Evolutionary conservation across 2,113 vertebrate species (phyloP).

Genomic region (Corythornis madagascariensis): DNA sequence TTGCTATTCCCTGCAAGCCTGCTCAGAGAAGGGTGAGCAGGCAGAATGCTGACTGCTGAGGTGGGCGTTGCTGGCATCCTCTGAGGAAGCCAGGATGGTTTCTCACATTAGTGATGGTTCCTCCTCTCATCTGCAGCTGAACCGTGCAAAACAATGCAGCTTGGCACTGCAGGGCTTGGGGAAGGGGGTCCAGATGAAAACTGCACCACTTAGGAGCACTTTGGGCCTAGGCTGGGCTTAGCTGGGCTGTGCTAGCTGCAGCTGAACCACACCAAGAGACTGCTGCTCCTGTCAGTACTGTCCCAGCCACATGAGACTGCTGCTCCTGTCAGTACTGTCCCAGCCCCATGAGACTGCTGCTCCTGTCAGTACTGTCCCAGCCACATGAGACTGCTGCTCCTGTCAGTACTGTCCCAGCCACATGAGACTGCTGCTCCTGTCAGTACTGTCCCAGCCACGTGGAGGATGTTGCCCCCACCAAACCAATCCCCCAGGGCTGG

Average conservation of each 20-base stretch:
- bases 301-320: neutral
- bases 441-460: too few relatives aligned
- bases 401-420: rapidly evolving
- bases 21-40: neutral
- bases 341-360: too few relatives aligned
- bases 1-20: neutral
- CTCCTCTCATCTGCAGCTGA: neutral
- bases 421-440: too few relatives aligned
- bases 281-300: neutral
- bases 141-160: neutral
- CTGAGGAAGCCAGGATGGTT: neutral
- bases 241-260: neutral
- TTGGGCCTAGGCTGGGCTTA: neutral
- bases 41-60: neutral
- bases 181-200: neutral
- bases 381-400: neutral
- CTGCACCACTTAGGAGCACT: neutral
- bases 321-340: too few relatives aligned
- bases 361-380: too few relatives aligned
- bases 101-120: neutral
- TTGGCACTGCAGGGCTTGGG: neutral
- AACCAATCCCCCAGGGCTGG: neutral
- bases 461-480: neutral
- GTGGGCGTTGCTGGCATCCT: neutral
- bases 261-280: neutral